phyloP scores from a whole-genome alignment of 2,113 vertebrate species.

The Sinosuthora webbiana region DNA sequence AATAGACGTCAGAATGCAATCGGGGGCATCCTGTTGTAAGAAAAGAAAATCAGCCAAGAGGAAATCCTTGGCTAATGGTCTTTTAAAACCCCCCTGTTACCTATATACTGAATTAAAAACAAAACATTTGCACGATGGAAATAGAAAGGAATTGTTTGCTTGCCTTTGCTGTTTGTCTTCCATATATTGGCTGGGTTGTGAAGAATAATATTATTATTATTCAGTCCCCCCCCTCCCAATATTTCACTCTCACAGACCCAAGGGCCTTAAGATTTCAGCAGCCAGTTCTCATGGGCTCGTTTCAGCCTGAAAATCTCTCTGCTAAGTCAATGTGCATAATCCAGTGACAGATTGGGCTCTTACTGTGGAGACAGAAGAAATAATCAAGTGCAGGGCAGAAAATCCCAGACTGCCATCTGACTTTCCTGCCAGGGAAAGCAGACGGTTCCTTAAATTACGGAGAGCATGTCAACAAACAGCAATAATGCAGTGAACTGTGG shows the following conservation, averaged over 20 bases:
- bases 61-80: background rate
- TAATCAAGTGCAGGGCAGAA: conserved; percentile 22
- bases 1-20: background rate
- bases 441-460: background rate
- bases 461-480: background rate
- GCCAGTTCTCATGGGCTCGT: background rate
- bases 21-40: background rate
- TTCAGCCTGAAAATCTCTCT: background rate
- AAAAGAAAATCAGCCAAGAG: background rate
- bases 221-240: background rate
- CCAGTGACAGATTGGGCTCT: conserved; percentile 13
- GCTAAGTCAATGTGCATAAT: background rate
- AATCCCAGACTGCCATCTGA: background rate
- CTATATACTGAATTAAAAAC: background rate
- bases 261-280: background rate
- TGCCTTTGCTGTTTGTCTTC: background rate
- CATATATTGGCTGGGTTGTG: background rate
- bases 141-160: background rate
- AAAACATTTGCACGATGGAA: background rate
- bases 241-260: background rate
- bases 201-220: background rate
- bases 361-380: background rate
- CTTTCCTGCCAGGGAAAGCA: background rate
- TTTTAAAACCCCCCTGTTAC: background rate
- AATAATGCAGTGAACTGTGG: background rate